Evolutionary conservation across 2,113 vertebrate genomes (phyloP), one percentile per base, ranked within the genome.

Genomic region (Lynx canadensis): DNA sequence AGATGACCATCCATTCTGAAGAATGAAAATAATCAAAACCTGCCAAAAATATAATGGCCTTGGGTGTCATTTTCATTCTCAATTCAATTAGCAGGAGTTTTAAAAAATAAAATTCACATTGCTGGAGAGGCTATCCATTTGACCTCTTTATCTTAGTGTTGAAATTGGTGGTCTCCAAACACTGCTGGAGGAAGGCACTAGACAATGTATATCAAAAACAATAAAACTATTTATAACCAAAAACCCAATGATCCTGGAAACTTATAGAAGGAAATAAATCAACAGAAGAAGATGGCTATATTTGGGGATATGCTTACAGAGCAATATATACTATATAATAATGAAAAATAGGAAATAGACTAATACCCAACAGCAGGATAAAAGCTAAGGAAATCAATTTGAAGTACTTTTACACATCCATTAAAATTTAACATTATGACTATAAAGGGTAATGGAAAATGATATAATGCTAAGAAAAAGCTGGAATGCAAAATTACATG

Each of bases 371-470:
- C 50, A 93, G 82, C 45, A 95, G 14, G 93, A 93, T 88, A 93
- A 91, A 95, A 96, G 96, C 91, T 84, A 81, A 85, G 66, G 50
- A 48, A 96, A 94, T 96, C 85, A 85, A 94, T 91, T 2, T 91
- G 25, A 94, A 85, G 85, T 71, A 71, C 84, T 94, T 97, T 71
- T 91, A 97, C n/a, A 90, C 36, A 95, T 68, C 84, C 93, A 97
- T 97, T 97, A 97, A 93, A 97, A 95, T 94, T 92, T 89, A 90
- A 95, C 66, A 97, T 25, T 82, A 83, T 84, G 88, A 66, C 71
- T 65, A 50, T 41, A 88, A 91, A 93, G 93, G 89, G 88, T 97
- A 96, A 97, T 84, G 57, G 57, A 82, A 97, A 92, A 92, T 88
- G 88, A 97, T 91, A 92, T 71, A 95, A 90, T 84, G 71, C 76